Evolutionary conservation across 1,140 invertebrate genomes (phyloP), one percentile per base, ranked within the genome.

Genomic region (Heliconius nattereri): DNA sequence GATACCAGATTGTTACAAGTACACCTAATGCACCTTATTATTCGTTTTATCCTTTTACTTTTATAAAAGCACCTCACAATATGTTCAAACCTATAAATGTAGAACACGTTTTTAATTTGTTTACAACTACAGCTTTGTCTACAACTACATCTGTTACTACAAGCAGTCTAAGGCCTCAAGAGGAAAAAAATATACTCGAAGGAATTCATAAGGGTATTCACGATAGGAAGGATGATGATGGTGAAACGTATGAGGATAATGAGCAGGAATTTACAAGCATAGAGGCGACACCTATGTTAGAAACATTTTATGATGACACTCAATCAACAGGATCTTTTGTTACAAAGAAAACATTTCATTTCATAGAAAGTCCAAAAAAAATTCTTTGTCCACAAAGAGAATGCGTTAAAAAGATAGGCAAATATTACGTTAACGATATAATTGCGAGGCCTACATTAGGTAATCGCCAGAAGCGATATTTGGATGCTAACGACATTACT

Each of bases 371-470:
- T 57, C 9, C 54, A 19, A 57, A 57, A 9, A 23, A 23, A 45
- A 7, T 20, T 23, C n/a, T 8, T n/a, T 57, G 54, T n/a, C 19
- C n/a, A 23, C 54, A 57, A 57, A 57, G n/a, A 20, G 23, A 23
- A 57, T 23, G 54, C n/a, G 71, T 7, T 35, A 35, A 49, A 60
- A 76, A 72, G 72, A 45, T 80, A 45, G 78, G 78, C 2, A 76
- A 54, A 57, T 80, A 80, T 40, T 76, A 76, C 23, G 45, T 76
- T 76, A 54, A 76, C 19, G 70, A 73, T 76, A 73, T 80, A 23
- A 29, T 80, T 66, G 49, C 73, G 54, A 75, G 78, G 40, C 78
- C 78, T 3, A 80, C 78, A n/a, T 8, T 76, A n/a, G 0, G 26
- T 40, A 23, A 23, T 71, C 70, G 23, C 6, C 37, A n/a, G 37